Conservation (phyloP, 2,113 vertebrate species). For the Tauraco erythrolophus region DNA sequence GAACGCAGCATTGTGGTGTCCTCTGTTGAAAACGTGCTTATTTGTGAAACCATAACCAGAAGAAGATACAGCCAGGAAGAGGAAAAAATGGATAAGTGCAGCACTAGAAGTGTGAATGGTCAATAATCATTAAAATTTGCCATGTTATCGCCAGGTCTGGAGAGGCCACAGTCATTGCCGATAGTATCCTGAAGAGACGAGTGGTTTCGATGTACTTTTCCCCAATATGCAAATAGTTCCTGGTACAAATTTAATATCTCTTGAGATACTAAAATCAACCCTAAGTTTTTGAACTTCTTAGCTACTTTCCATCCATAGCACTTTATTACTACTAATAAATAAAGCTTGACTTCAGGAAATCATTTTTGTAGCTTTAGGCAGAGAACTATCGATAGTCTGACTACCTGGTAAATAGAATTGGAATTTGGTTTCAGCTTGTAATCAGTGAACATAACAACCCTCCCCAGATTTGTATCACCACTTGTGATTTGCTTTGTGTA, state of each 20-base stretch:
- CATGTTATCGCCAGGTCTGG: neutral
- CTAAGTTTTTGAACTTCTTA: neutral
- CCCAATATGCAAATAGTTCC: neutral
- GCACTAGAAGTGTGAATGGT: neutral
- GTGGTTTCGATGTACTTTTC: neutral
- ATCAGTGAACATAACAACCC: neutral
- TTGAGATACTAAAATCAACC: neutral
- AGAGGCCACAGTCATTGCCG: neutral
- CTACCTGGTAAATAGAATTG: neutral
- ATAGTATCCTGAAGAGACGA: accelerated
- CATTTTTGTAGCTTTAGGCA: neutral
- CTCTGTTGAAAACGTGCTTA: neutral
- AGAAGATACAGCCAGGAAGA: neutral
- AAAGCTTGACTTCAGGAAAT: neutral
- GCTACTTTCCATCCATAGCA: neutral
- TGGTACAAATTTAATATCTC: neutral
- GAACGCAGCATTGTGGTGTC: neutral
- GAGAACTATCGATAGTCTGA: neutral
- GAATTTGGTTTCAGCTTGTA: neutral
- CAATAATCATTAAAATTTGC: neutral
- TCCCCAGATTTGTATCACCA: neutral
- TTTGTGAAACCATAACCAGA: neutral
- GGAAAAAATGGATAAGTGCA: neutral
- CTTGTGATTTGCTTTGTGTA: neutral
- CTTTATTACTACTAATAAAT: neutral